Base-by-base conservation (phyloP, 2,797 vertebrate genomes). In the Rachycentron canadum region DNA sequence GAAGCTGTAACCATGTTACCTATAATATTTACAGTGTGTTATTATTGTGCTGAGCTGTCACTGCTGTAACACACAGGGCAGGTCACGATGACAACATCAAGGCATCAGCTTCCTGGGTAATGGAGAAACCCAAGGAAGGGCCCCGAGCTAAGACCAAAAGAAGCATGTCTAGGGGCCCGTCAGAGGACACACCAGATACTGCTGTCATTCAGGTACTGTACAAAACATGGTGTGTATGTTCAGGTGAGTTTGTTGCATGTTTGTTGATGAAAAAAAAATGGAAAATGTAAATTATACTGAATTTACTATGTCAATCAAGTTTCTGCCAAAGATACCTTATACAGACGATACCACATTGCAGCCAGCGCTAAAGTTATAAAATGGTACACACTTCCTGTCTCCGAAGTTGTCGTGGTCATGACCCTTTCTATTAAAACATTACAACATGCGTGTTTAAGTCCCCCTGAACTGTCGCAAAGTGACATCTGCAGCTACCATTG, bases 61-160 rank as follows among this genome's bases (percentile, higher is more conserved):
- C 78, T 72, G 64, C 40, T 82, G 10, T 59, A 23, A 80, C 61
- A 78, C 78, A 59, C 90, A 96, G 97, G 79, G 92, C 95, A 69
- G 89, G 85, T 76, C 92, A 91, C 40, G 95, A 94, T 16, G 85
- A 69, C 81, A 77, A 52, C 79, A 90, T 92, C 53, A 93, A 91
- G 80, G 94, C 92, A 14, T 96, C 96, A 0, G 92, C 96, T 19
- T 97, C 96, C 0, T 97, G 96, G 96, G 95, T 95, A 12, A 94
- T 92, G 0, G 96, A 97, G 52, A 96, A 94, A 74, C 91, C 95
- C 56, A 96, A 95, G 84, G 96, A 97, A 0, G 83, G 76, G 0
- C 19, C 74, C 17, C 43, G 90, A 83, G 2, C 94, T 94, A 95
- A 92, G 72, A 89, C 89, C 47, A 95, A 94, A 34, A 93, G 94